These are phyloP conservation scores for Noturus placidus DNA, from an alignment of 2,113 vertebrate species.

Conservation along the genomic window DNA sequence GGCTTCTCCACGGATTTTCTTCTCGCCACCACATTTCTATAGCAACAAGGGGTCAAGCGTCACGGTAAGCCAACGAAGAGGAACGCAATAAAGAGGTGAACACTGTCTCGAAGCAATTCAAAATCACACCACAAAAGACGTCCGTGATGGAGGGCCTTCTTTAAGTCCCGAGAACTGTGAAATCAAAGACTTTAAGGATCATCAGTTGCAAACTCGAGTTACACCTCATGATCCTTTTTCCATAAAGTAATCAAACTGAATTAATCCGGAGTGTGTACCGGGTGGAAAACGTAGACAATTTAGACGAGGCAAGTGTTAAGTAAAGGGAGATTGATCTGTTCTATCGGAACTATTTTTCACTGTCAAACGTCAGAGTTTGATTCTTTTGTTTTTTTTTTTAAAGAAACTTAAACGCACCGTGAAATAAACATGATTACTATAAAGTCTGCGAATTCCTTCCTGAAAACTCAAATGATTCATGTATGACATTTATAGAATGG, in stretches of 20 bases:
- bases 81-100: conserved; percentile 50
- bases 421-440: not conserved
- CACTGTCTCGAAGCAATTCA: conserved; percentile 62
- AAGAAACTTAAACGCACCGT: not conserved
- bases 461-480: not conserved
- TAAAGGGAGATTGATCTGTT: not conserved
- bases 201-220: not conserved
- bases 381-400: not conserved
- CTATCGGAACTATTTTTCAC: not conserved
- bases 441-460: not conserved
- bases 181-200: conserved; percentile 18
- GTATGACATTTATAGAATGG: not conserved
- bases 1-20: conserved; percentile 58
- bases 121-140: conserved; percentile 52
- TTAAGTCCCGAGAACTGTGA: conserved; percentile 33
- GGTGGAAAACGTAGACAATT: not conserved
- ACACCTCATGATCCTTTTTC: not conserved
- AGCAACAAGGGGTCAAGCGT: conserved; percentile 64
- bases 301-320: not conserved
- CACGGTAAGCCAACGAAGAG: conserved; percentile 34
- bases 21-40: conserved; percentile 65
- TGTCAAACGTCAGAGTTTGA: not conserved
- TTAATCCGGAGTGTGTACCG: not conserved
- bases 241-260: conserved; percentile 14
- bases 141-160: conserved; percentile 55